These are phyloP conservation scores for Gonioctena quinquepunctata DNA, from an alignment of 1,140 invertebrate species.

Conservation along the genomic window DNA sequence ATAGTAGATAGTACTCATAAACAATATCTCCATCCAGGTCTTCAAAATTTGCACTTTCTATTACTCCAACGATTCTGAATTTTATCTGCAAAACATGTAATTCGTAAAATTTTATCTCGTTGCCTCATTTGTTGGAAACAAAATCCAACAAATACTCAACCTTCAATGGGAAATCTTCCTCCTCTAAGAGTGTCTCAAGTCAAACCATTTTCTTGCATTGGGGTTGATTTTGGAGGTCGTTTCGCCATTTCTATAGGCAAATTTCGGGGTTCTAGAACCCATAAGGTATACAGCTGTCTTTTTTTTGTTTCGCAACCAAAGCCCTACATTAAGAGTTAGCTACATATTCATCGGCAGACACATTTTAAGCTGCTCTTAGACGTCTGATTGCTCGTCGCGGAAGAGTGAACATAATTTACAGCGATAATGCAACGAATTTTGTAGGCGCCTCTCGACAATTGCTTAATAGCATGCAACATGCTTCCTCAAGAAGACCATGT, in stretches of 20 bases:
- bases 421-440: constrained; percentile 10
- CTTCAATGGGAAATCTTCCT: constrained; percentile 33
- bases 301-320: constrained; percentile 46
- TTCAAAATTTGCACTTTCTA: constrained; percentile 17
- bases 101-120: constrained; percentile 4
- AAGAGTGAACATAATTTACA: background rate
- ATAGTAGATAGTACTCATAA: constrained; percentile 2
- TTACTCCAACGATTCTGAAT: constrained; percentile 16
- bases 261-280: constrained; percentile 10
- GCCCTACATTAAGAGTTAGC: constrained; percentile 49
- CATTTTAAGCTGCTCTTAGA: constrained; percentile 39
- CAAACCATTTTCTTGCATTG: constrained; percentile 8
- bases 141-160: constrained; percentile 7
- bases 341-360: constrained; percentile 32
- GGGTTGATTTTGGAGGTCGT: constrained; percentile 1
- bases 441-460: too few species aligned
- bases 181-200: constrained; percentile 16
- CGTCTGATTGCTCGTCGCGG: constrained; percentile 39
- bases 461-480: too few species aligned
- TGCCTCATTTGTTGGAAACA: constrained; percentile 15
- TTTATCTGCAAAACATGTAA: background rate
- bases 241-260: constrained; percentile 16
- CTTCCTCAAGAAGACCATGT: background rate
- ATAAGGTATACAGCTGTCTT: constrained; percentile 45
- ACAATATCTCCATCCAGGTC: background rate